Evolutionary conservation across 1,140 invertebrate genomes (phyloP).

Genomic region (Ericerus pela): DNA sequence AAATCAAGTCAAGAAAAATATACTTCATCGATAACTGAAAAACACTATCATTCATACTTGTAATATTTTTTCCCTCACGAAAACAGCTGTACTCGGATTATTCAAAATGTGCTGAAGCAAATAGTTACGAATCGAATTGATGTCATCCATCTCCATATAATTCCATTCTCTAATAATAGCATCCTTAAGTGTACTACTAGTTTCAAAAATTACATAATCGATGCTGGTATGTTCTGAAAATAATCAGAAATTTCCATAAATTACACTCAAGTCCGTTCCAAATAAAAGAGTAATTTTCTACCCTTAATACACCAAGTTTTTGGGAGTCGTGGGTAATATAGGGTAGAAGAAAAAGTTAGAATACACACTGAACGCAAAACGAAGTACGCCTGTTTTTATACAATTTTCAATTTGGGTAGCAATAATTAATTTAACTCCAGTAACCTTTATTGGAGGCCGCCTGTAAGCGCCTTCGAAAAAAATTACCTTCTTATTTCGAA

Average conservation of each 20-base stretch:
- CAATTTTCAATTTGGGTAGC: background rate
- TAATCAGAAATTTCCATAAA: slow-evolving; percentile 10
- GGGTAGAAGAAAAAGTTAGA: too few species aligned
- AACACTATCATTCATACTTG: slow-evolving; percentile 35
- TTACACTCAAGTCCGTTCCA: background rate
- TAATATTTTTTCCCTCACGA: slow-evolving; percentile 49
- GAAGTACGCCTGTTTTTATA: too few species aligned
- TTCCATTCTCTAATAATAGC: slow-evolving; percentile 71
- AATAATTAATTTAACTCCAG: background rate
- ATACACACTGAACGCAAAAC: too few species aligned
- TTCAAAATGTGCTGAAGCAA: slow-evolving; percentile 58
- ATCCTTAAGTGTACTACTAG: slow-evolving; percentile 65
- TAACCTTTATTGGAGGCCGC: background rate
- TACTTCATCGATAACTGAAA: background rate
- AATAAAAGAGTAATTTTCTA: too few species aligned
- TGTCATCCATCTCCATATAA: slow-evolving; percentile 45
- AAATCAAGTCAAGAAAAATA: slow-evolving; percentile 5
- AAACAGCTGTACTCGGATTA: slow-evolving; percentile 41
- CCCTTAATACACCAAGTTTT: too few species aligned
- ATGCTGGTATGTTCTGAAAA: slow-evolving; percentile 50
- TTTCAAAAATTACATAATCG: slow-evolving; percentile 76
- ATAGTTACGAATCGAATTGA: slow-evolving; percentile 57
- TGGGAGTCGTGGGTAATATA: too few species aligned
- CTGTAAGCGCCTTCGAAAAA: background rate
- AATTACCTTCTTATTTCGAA: background rate